Evolutionary conservation across 2,113 vertebrate genomes (phyloP).

Genomic region (Sylvia atricapilla): DNA sequence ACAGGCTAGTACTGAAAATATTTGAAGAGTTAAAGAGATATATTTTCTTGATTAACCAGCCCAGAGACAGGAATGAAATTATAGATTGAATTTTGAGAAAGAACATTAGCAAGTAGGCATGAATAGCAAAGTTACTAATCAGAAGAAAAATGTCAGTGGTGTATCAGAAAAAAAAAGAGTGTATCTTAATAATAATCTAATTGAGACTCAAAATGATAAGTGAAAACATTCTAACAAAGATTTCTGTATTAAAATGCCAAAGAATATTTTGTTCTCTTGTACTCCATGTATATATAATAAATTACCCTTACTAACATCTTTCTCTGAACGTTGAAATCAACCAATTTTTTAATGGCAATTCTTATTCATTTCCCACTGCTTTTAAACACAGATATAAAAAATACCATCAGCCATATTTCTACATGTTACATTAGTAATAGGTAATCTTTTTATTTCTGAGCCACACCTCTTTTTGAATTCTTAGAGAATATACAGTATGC

Average conservation of each 20-base stretch:
- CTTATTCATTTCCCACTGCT: background rate
- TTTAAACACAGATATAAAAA: background rate
- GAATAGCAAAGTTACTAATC: constrained; percentile 18
- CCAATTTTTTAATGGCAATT: background rate
- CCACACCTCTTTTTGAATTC: background rate
- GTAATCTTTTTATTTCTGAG: background rate
- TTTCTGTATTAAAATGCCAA: background rate
- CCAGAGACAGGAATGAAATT: constrained; percentile 49
- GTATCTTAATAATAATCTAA: background rate
- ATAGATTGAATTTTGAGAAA: constrained; percentile 59
- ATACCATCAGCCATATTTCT: background rate
- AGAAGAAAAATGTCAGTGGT: constrained; percentile 3
- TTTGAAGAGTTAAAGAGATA: background rate
- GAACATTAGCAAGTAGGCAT: constrained; percentile 23
- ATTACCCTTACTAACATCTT: background rate
- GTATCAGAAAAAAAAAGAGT: background rate
- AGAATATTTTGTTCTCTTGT: background rate
- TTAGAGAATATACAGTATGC: background rate
- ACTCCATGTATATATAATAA: background rate
- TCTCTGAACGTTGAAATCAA: background rate
- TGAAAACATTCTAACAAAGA: background rate
- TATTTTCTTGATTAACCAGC: constrained; percentile 47
- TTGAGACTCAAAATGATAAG: background rate
- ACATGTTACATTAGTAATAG: background rate
- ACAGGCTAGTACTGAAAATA: background rate